These are phyloP conservation scores for Cardiocondyla obscurior DNA, from an alignment of 1,140 invertebrate genomes.

Conservation along the genomic window DNA sequence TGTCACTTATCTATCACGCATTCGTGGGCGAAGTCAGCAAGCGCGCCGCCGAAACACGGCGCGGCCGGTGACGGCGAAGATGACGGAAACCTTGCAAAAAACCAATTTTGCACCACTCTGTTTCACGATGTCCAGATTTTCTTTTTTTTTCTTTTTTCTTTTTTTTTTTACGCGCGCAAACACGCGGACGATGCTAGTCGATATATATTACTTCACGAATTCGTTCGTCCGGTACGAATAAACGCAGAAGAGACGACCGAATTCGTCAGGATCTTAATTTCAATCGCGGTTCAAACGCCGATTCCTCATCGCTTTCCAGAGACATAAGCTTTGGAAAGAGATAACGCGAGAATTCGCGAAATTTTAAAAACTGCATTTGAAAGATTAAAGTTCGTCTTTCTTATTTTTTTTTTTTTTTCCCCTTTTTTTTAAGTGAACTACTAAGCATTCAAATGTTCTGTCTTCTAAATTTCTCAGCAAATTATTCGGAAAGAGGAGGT, in stretches of 20 bases:
- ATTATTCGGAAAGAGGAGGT: background rate
- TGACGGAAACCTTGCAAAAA: background rate
- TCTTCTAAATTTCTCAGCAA: background rate
- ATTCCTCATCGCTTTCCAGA: background rate
- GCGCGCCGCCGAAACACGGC: background rate
- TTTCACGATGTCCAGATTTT: too few relatives aligned
- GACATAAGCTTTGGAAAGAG: background rate
- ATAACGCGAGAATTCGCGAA: background rate
- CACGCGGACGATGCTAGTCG: background rate
- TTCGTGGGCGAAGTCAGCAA: slow-evolving; percentile 52
- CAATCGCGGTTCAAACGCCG: background rate
- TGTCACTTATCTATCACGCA: slow-evolving; percentile 68
- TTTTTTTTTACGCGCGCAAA: background rate
- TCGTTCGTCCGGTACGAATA: background rate
- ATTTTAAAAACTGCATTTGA: background rate
- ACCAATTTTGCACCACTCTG: too few relatives aligned
- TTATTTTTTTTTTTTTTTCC: too few relatives aligned
- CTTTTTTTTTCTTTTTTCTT: background rate
- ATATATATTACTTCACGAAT: slow-evolving; percentile 6
- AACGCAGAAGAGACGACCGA: background rate
- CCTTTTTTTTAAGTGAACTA: background rate
- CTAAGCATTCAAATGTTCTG: background rate
- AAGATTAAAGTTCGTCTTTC: background rate
- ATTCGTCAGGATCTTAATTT: background rate
- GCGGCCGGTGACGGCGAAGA: background rate